phyloP scores from a whole-genome alignment of 2,113 vertebrate genomes.

The Rhinoptilus africanus region DNA sequence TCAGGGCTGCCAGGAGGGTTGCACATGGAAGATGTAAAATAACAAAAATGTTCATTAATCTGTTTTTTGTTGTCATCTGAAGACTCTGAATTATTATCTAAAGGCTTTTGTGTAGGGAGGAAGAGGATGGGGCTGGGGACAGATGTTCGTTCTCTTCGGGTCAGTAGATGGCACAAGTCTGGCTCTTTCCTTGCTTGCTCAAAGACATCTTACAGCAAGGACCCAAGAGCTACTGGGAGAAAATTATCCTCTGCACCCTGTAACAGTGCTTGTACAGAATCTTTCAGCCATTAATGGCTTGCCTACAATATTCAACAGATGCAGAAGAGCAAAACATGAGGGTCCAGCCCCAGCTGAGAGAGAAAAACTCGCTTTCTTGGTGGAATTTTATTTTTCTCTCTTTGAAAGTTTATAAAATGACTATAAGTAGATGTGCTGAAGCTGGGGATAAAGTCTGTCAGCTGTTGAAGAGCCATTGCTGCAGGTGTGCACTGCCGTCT shows the following conservation, averaged over 20 bases:
- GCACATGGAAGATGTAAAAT: neutral
- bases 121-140: neutral
- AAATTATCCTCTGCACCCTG: neutral
- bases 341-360: neutral
- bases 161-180: constrained; percentile 25
- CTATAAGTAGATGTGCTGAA: neutral
- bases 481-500: neutral
- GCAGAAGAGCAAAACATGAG: neutral
- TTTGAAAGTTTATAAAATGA: neutral
- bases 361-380: neutral
- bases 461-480: neutral
- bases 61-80: neutral
- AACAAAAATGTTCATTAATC: neutral
- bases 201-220: neutral
- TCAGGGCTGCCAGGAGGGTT: neutral
- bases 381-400: neutral
- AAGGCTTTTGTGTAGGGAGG: neutral
- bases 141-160: neutral
- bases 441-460: neutral
- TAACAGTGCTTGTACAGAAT: neutral
- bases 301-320: neutral
- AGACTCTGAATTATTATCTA: neutral
- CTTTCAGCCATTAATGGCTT: neutral
- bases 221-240: neutral
- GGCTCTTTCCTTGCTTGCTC: neutral